phyloP scores from a whole-genome alignment of 2,113 vertebrate genomes.

The Nyctereutes procyonoides region DNA sequence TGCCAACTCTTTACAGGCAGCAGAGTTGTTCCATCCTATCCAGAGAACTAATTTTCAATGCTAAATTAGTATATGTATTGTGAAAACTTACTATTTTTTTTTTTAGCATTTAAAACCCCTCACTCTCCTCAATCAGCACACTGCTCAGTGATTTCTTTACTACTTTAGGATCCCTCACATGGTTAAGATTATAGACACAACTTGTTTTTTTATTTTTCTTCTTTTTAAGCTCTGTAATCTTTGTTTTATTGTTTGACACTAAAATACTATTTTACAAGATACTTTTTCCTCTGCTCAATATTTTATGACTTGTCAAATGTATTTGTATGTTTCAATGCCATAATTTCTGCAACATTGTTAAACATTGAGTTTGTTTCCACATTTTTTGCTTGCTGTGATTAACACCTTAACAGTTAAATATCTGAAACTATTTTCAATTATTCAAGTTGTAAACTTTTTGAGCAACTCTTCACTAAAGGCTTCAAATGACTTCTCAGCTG shows the following conservation, averaged over 20 bases:
- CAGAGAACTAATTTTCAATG: background rate
- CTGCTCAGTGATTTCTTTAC: background rate
- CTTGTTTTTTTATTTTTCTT: background rate
- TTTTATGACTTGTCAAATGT: background rate
- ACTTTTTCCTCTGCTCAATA: background rate
- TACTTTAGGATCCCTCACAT: background rate
- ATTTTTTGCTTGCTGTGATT: background rate
- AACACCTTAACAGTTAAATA: background rate
- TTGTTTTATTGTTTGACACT: background rate
- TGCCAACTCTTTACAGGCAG: background rate
- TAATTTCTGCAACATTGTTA: background rate
- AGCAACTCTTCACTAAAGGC: background rate
- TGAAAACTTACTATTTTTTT: background rate
- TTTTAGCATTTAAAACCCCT: background rate
- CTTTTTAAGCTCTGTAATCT: background rate
- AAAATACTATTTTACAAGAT: background rate
- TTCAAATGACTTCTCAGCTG: background rate
- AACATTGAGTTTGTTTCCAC: background rate
- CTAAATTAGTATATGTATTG: background rate
- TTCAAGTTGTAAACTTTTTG: background rate
- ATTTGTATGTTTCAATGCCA: background rate
- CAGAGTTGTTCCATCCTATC: background rate
- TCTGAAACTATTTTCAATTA: background rate
- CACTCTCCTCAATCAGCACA: background rate
- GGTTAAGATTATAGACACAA: background rate